Percentiles rank a stretch among this genome's conserved stretches.
Conservation (phyloP, 2,113 vertebrate species). For the Gymnarchus niloticus region DNA sequence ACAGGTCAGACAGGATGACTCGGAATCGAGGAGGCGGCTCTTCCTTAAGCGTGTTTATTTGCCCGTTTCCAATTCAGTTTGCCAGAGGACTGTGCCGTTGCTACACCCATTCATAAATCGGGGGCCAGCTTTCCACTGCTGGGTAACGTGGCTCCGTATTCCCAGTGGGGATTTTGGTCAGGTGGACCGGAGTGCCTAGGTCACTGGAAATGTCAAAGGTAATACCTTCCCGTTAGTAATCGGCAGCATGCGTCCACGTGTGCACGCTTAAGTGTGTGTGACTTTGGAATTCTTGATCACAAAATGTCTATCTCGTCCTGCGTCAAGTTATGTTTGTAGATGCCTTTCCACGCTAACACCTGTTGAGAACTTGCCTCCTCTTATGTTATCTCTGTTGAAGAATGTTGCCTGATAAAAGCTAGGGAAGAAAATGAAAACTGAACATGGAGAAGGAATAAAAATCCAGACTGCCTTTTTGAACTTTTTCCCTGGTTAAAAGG, state of each 20-base stretch:
- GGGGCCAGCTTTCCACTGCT: background rate
- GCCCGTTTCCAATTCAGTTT: conserved; percentile 49
- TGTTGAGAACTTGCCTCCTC: conserved; percentile 22
- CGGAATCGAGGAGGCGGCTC: background rate
- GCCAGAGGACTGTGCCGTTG: conserved; percentile 43
- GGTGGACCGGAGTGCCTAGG: background rate
- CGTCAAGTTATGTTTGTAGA: conserved; percentile 3
- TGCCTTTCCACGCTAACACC: conserved; percentile 19
- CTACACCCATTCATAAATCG: conserved; percentile 44
- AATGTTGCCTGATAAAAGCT: no score
- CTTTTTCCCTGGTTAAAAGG: no score
- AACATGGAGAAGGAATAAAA: background rate
- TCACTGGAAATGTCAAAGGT: background rate
- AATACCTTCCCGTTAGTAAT: background rate
- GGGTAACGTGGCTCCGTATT: background rate
- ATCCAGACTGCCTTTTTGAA: no score
- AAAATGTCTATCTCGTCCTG: background rate
- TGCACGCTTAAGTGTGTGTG: background rate
- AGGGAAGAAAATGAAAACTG: no score
- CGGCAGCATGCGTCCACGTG: background rate
- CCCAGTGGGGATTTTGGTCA: background rate
- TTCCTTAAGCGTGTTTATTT: conserved; percentile 47
- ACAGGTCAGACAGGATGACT: conserved; percentile 38
- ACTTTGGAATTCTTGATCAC: background rate
- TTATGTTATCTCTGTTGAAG: conserved; percentile 26